Base-by-base conservation (phyloP, 2,888 invertebrate genomes). In the Apeira syringaria region DNA sequence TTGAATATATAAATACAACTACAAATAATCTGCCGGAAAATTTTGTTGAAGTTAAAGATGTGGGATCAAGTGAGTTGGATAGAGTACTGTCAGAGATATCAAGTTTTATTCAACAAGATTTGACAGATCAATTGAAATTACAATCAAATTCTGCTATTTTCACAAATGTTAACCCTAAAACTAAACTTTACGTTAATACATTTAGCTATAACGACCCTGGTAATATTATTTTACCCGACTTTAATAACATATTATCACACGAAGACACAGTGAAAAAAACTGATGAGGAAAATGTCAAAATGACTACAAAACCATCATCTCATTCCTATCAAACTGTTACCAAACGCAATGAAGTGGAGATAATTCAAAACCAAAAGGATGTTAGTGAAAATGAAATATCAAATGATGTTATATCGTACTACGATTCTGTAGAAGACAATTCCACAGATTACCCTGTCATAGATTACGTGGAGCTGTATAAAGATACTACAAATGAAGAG, bases 401-500 rank as follows among this genome's bases (percentile, higher is more conserved):
- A 9, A 29, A 60, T n/a, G 45, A 46, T 10, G 45, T 40, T n/a
- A 25, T 28, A 8, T 7, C 47, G 0, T 65, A 69, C 40, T 64
- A 75, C 8, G 71, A 77, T 45, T 40, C 39, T 0, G 52, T 56
- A 6, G 70, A 73, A 9, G 78, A 80, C 2, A 82, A 83, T 47
- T 50, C 69, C 0, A 82, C 83, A 1, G 87, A 87, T 56, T 87
- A 87, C 49, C 78, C 76, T 0, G 64, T 69, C 0, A 63, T 85
- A 28, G 85, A 87, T 51, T 87, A 87, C 44, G 46, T 84, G 34
- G 86, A 85, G 5, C 40, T 82, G 5, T 87, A 84, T 39, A 85
- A 83, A 56, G 86, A 87, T 38, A 83, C 80, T 0, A 84, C 80
- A 0, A 79, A 80, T 44, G 86, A 86, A 60, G 64, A 71, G 26